Evolutionary conservation across 2,888 invertebrate species (phyloP).

Genomic region (Hetaerina titia): DNA sequence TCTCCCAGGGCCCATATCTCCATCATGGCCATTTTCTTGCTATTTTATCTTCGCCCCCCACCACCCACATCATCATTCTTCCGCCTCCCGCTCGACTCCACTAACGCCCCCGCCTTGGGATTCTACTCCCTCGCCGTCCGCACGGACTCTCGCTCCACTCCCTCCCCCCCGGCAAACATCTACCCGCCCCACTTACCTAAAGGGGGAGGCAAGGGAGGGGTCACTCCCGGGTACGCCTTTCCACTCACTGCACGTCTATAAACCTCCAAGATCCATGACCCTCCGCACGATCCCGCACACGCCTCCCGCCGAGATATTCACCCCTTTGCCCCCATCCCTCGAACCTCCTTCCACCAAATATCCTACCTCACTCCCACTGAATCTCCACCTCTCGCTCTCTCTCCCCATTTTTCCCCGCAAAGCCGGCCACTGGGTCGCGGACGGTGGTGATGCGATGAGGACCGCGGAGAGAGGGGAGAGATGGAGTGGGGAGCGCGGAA

Average conservation of each 20-base stretch:
- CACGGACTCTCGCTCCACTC: not conserved
- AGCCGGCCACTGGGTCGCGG: slow-evolving; percentile 6
- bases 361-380: no score
- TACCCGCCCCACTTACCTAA: not conserved
- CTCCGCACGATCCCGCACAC: slow-evolving; percentile 22
- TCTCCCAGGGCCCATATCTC: not conserved
- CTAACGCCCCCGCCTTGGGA: not conserved
- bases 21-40: not conserved
- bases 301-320: not conserved
- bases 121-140: not conserved
- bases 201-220: not conserved
- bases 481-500: not conserved
- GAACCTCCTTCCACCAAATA: not conserved
- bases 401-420: not conserved
- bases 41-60: not conserved
- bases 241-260: slow-evolving; percentile 31
- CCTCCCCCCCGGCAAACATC: not conserved
- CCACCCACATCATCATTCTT: not conserved
- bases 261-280: slow-evolving; percentile 11
- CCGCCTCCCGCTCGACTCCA: not conserved
- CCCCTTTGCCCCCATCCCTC: not conserved
- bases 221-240: not conserved
- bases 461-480: not conserved
- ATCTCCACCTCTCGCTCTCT: not conserved
- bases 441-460: not conserved